A percentile compares a stretch with the other conserved stretches of the same genome.
phyloP scores from a whole-genome alignment of 2,888 invertebrate species.

The Lepidochrysops patricia region DNA sequence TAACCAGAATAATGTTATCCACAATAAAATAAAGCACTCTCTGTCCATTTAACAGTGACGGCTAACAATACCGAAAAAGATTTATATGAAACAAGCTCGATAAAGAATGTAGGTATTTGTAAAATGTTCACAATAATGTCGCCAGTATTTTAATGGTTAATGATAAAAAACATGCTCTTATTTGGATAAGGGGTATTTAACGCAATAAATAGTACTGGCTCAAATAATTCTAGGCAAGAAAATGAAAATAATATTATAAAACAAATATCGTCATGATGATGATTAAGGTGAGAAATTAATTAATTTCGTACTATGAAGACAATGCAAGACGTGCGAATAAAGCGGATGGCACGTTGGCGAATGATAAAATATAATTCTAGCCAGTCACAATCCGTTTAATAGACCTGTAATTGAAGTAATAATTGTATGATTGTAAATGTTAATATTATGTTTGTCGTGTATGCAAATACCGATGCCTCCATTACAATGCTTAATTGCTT shows the following conservation, averaged over 20 bases:
- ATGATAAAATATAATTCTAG: conserved; percentile 3
- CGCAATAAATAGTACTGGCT: no score
- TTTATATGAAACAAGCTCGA: no score
- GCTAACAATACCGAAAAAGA: neutral
- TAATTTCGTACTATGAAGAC: neutral
- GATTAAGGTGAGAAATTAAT: neutral
- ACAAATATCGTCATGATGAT: neutral
- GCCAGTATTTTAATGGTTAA: no score
- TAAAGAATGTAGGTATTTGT: no score
- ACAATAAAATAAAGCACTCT: neutral
- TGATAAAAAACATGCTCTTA: no score
- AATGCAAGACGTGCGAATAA: neutral
- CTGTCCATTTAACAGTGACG: neutral
- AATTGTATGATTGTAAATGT: conserved; percentile 8
- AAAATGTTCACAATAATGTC: no score
- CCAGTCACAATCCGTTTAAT: neutral
- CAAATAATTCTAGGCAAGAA: no score
- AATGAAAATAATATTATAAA: no score
- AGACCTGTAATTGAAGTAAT: conserved; percentile 9
- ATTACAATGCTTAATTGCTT: conserved; percentile 12
- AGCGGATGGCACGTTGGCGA: neutral
- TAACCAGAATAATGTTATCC: neutral
- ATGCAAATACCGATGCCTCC: conserved; percentile 9
- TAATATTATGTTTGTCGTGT: conserved; percentile 12
- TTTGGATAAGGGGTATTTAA: no score